These are phyloP conservation scores for Lerema accius DNA, from an alignment of 1,140 invertebrate genomes.

Conservation along the genomic window DNA sequence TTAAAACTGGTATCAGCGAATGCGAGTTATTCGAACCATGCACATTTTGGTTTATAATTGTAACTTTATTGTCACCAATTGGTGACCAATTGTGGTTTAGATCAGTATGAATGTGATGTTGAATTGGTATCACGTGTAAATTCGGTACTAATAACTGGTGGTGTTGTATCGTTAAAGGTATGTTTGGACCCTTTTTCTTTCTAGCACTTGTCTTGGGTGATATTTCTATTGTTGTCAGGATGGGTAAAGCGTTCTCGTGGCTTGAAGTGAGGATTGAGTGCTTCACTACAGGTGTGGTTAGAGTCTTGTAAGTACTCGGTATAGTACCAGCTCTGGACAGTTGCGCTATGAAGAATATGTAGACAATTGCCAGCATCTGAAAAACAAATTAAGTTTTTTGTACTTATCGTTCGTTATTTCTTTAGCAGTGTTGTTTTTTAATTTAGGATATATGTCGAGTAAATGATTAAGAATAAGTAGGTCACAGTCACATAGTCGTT, in stretches of 20 bases:
- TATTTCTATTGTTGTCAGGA: constrained; percentile 10
- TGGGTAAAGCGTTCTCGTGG: constrained; percentile 18
- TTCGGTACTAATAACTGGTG: constrained; percentile 49
- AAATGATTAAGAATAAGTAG: too few species aligned
- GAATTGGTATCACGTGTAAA: constrained; percentile 59
- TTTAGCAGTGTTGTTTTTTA: too few species aligned
- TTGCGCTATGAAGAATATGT: constrained; percentile 23
- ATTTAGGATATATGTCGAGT: too few species aligned
- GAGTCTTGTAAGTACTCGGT: constrained; percentile 25
- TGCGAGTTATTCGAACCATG: constrained; percentile 49
- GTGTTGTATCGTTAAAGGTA: constrained; percentile 46
- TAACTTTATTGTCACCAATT: constrained; percentile 49
- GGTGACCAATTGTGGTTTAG: constrained; percentile 37
- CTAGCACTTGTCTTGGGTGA: constrained; percentile 31
- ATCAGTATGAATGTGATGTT: constrained; percentile 37
- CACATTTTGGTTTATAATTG: constrained; percentile 44
- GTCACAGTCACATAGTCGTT: too few species aligned
- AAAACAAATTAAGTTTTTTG: too few species aligned
- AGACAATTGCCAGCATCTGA: constrained; percentile 39
- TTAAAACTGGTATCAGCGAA: constrained; percentile 48
- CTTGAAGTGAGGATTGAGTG: constrained; percentile 3
- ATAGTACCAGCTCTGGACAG: constrained; percentile 19
- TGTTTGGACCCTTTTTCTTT: constrained; percentile 53
- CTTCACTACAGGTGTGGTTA: background rate
- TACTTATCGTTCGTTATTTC: too few species aligned